These are phyloP conservation scores for Pandemis cinnamomeana DNA, from an alignment of 2,888 invertebrate genomes.

Conservation along the genomic window DNA sequence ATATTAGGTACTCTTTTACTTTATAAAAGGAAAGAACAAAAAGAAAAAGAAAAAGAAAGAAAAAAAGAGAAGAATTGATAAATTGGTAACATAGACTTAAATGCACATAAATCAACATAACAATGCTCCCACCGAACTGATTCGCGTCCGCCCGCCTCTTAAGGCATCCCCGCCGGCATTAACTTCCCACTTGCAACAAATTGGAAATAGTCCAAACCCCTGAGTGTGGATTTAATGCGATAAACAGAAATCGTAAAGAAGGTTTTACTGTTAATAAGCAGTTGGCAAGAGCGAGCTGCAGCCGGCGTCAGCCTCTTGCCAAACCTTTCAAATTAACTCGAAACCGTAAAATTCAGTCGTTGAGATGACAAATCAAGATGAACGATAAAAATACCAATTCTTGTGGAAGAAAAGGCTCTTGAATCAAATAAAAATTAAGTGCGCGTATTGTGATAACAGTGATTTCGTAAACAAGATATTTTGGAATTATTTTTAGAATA, in stretches of 20 bases:
- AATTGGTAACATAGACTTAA: no score
- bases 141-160: background rate
- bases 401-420: no score
- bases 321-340: conserved; percentile 44
- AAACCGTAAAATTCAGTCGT: conserved; percentile 24
- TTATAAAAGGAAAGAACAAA: no score
- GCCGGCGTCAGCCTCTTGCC: conserved; percentile 48
- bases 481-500: no score
- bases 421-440: no score
- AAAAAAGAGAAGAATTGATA: no score
- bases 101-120: no score
- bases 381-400: background rate
- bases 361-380: conserved; percentile 10
- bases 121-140: background rate
- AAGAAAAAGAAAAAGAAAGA: no score
- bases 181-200: conserved; percentile 46
- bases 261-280: conserved; percentile 55
- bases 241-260: conserved; percentile 60
- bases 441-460: no score
- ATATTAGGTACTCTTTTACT: no score
- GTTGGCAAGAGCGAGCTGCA: conserved; percentile 50
- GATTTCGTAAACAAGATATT: no score
- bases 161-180: background rate
- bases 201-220: conserved; percentile 59
- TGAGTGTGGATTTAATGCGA: conserved; percentile 55